Base-by-base conservation (phyloP, 2,888 invertebrate genomes). In the Tachystola acroxantha region DNA sequence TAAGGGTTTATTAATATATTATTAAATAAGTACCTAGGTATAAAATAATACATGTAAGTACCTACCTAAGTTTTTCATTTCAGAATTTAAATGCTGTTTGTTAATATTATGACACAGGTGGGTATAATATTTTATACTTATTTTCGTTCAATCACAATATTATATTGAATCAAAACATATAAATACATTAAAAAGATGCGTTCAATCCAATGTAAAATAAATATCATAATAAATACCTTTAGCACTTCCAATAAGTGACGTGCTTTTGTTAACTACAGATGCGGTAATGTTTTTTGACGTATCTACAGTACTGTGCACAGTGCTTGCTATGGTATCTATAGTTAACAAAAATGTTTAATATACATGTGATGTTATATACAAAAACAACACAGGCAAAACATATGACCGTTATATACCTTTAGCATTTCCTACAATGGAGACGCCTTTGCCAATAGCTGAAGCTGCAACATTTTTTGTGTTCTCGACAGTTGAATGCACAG, bases 401-500 rank as follows among this genome's bases (percentile, higher is more conserved):
- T 11, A 27, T 24, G 7, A 24, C 2, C 24, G n/a, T n/a, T 9
- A 10, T 20, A 10, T 57, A 59, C 57, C 57, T 65, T 57, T 61
- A 2, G 57, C 57, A 33, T 53, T 50, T 38, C 53, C 58, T 42
- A 64, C 52, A 35, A 64, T 62, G 13, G 58, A 41, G 37, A 59
- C 54, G 27, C 72, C 67, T 29, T 70, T 75, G 12, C 72, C 78
- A 34, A 65, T 55, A 24, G 67, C 68, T 1, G 63, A 53, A 9
- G 63, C 45, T 13, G 68, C 58, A 10, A 62, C 55, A 41, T 61
- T 68, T 58, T 71, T 74, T 1, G 70, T 67, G 1, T 57, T 62
- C 39, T 62, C 62, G 44, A 64, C 50, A 6, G 61, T 56, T 32
- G 48, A 42, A 34, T 43, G 45, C 10, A 63, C 46, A 14, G 73